These are phyloP conservation scores for Carduelis carduelis DNA, from an alignment of 2,797 vertebrate species.

Conservation along the genomic window DNA sequence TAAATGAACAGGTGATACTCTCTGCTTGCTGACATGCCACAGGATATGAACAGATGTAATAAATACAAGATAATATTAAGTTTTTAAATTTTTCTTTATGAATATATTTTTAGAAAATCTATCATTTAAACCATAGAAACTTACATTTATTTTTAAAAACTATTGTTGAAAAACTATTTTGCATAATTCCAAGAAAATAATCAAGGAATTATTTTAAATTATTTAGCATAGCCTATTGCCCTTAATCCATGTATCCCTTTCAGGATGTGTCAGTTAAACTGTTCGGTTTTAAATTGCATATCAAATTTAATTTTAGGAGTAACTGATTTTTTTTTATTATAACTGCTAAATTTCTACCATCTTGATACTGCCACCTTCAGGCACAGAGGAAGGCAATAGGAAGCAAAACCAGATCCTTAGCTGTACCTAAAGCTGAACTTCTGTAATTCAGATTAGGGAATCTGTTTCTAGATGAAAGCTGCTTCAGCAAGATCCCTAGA, in stretches of 20 bases:
- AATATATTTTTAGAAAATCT: neutral
- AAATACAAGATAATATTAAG: neutral
- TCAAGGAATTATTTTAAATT: neutral
- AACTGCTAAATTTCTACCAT: neutral
- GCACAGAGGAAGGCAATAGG: neutral
- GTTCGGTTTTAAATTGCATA: neutral
- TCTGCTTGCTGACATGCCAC: neutral
- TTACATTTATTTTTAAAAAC: neutral
- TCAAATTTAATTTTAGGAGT: neutral
- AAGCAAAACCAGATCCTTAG: neutral
- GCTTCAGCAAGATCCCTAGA: neutral
- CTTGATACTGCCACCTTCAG: constrained; percentile 41
- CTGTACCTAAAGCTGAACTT: neutral
- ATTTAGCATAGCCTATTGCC: neutral
- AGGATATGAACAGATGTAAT: neutral
- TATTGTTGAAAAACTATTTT: neutral
- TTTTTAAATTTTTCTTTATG: neutral
- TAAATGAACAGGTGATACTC: neutral
- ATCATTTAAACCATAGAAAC: neutral
- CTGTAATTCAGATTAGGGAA: neutral
- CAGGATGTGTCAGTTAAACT: neutral
- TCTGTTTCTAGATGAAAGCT: neutral
- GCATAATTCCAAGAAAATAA: neutral
- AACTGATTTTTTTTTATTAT: neutral
- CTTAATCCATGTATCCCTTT: neutral